phyloP scores from a whole-genome alignment of 2,888 invertebrate genomes.

The Aricia artaxerxes region DNA sequence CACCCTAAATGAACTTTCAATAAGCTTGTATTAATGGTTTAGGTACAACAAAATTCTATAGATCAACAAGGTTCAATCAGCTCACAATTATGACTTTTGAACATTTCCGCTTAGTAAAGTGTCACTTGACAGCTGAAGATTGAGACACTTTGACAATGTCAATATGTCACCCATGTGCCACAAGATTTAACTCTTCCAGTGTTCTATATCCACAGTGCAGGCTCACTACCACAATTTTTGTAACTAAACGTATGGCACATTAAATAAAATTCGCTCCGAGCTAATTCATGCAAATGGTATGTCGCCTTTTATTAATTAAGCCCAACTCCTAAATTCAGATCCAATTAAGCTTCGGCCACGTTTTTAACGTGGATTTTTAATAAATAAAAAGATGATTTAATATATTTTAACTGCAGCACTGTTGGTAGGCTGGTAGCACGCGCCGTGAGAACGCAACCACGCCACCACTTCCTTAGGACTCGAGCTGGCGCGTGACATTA shows the following conservation, averaged over 20 bases:
- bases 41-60: too few species aligned
- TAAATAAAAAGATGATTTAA: not conserved
- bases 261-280: slow-evolving; percentile 62
- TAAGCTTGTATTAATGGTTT: too few species aligned
- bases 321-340: slow-evolving; percentile 49
- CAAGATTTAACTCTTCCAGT: slow-evolving; percentile 31
- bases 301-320: slow-evolving; percentile 68
- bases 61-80: too few species aligned
- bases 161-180: not conserved
- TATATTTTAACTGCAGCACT: not conserved
- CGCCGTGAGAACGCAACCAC: too few species aligned
- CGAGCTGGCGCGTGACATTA: too few species aligned
- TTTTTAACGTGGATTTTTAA: slow-evolving; percentile 8
- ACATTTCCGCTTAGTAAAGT: too few species aligned
- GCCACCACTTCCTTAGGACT: too few species aligned
- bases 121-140: too few species aligned
- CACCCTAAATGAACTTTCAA: too few species aligned
- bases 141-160: not conserved
- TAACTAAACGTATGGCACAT: slow-evolving; percentile 66
- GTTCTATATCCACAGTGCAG: slow-evolving; percentile 34
- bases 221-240: slow-evolving; percentile 63
- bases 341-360: slow-evolving; percentile 11
- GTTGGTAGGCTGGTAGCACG: too few species aligned
- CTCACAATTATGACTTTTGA: too few species aligned
- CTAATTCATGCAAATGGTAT: slow-evolving; percentile 62